These are phyloP conservation scores for Eulemur mongoz DNA, from an alignment of 2,797 vertebrate genomes.

Conservation along the genomic window DNA sequence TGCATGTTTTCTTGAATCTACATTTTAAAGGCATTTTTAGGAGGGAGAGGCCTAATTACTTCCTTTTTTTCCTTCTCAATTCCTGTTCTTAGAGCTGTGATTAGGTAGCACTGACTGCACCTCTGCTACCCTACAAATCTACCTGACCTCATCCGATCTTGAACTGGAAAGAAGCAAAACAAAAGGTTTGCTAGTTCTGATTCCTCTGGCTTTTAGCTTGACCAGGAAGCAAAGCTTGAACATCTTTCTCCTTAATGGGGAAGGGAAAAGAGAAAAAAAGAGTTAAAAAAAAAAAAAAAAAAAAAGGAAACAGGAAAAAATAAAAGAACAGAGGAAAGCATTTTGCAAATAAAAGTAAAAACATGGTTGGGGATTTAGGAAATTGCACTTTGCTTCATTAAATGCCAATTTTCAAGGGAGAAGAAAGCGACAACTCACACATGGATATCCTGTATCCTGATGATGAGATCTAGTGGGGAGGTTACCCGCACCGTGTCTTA, in stretches of 20 bases:
- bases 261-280: not conserved
- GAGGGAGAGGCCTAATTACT: constrained; percentile 21
- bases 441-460: not conserved
- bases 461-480: not conserved
- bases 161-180: not conserved
- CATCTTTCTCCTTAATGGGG: not conserved
- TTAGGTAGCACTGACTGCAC: not conserved
- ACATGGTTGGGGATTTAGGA: not conserved
- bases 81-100: not conserved
- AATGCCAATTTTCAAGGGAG: not conserved
- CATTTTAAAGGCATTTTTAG: constrained; percentile 24
- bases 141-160: not conserved
- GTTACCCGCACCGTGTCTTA: accelerated
- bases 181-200: not conserved
- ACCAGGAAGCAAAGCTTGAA: not conserved
- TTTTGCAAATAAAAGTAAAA: not conserved
- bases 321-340: not conserved
- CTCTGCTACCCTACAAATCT: not conserved
- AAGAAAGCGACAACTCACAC: not conserved
- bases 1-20: not conserved
- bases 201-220: not conserved
- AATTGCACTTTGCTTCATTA: not conserved
- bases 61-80: not conserved
- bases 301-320: not conserved
- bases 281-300: not conserved